Conservation (phyloP, 2,113 vertebrate genomes). For the Leiothrix lutea region DNA sequence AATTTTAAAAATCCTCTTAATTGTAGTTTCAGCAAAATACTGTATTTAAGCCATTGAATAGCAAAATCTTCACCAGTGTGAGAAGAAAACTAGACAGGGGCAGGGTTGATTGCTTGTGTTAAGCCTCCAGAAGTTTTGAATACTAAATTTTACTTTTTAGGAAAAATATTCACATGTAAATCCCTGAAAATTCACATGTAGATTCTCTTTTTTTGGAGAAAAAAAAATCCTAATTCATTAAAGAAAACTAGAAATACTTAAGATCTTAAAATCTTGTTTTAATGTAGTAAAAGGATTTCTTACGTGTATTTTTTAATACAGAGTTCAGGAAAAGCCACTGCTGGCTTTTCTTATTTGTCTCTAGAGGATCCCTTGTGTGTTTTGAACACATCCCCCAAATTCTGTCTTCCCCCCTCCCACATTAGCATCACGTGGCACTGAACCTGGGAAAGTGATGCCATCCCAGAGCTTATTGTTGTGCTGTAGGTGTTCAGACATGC, state of each 20-base stretch:
- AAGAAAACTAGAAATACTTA: not conserved
- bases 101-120: not conserved
- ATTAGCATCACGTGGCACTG: not conserved
- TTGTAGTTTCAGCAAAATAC: not conserved
- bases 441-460: not conserved
- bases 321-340: not conserved
- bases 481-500: not conserved
- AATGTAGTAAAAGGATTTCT: not conserved
- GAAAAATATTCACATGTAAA: not conserved
- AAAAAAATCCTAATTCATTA: not conserved
- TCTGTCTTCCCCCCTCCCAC: not conserved
- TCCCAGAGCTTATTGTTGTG: not conserved
- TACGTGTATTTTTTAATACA: not conserved
- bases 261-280: not conserved
- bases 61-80: not conserved
- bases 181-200: not conserved
- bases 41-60: not conserved
- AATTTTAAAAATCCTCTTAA: not conserved
- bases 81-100: not conserved
- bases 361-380: not conserved
- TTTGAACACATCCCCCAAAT: not conserved
- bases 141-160: not conserved
- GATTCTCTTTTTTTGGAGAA: not conserved
- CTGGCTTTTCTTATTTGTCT: not conserved
- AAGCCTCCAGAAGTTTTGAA: not conserved